Evolutionary conservation across 2,888 invertebrate genomes (phyloP).

Genomic region (Eristalis tenax): DNA sequence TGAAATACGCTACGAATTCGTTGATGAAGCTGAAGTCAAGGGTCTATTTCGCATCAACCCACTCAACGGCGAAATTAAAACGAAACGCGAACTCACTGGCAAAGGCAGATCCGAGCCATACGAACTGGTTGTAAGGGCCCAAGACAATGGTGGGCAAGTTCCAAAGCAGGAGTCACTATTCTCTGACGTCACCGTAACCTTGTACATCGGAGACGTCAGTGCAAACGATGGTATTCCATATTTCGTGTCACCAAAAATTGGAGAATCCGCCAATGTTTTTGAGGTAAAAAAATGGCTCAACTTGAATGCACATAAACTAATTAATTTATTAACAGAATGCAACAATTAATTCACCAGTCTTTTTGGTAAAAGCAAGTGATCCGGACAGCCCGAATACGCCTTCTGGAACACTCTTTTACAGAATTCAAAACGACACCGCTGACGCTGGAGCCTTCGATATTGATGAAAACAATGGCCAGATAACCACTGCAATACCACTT

Average conservation of each 20-base stretch:
- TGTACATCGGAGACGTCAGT: conserved; percentile 90
- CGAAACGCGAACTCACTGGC: conserved; percentile 86
- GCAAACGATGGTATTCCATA: conserved; percentile 90
- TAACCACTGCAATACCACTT: conserved; percentile 86
- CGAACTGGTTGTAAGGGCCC: conserved; percentile 85
- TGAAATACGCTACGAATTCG: conserved; percentile 87
- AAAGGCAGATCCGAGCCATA: conserved; percentile 90
- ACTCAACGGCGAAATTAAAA: conserved; percentile 86
- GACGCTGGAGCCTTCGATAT: conserved; percentile 85
- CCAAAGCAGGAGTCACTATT: conserved; percentile 82
- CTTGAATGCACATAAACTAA: neutral
- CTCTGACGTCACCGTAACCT: conserved; percentile 84
- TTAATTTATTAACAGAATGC: conserved; percentile 83
- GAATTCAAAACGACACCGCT: conserved; percentile 86
- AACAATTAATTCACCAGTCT: conserved; percentile 87
- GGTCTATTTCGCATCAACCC: conserved; percentile 87
- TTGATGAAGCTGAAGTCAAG: conserved; percentile 88
- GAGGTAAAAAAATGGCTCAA: conserved; percentile 82
- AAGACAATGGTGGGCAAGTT: conserved; percentile 85
- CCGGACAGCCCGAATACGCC: conserved; percentile 90
- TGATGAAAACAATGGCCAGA: conserved; percentile 86
- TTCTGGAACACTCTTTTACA: conserved; percentile 87
- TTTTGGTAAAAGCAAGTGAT: conserved; percentile 89
- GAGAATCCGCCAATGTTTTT: conserved; percentile 86
- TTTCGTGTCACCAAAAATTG: conserved; percentile 87